Percentiles rank a stretch among this genome's conserved stretches.
These are phyloP conservation scores for Habropoda laboriosa DNA, from an alignment of 1,140 invertebrate genomes.

Conservation along the genomic window DNA sequence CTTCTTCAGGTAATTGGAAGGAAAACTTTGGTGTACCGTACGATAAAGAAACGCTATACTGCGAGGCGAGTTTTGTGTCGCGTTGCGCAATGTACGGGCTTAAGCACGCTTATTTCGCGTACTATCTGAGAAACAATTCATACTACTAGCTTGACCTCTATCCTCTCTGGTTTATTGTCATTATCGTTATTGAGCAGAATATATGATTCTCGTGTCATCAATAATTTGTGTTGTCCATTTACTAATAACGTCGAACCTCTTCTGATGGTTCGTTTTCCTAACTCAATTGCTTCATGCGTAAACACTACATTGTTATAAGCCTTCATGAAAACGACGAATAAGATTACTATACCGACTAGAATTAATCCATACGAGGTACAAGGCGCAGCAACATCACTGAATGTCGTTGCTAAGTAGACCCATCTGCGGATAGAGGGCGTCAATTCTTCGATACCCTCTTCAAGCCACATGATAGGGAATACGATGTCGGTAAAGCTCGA, in stretches of 20 bases:
- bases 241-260: conserved; percentile 87
- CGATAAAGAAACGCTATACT: neutral
- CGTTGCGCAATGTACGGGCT: neutral
- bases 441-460: conserved; percentile 92
- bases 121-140: neutral
- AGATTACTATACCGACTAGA: conserved; percentile 84
- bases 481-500: conserved; percentile 90
- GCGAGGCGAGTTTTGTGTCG: neutral
- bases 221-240: conserved; percentile 86
- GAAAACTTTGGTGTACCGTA: conserved; percentile 46
- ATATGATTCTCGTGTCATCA: conserved; percentile 85
- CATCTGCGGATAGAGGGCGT: conserved; percentile 88
- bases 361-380: conserved; percentile 88
- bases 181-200: conserved; percentile 80
- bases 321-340: conserved; percentile 86
- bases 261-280: conserved; percentile 86
- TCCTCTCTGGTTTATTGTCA: conserved; percentile 53
- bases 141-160: conserved; percentile 22
- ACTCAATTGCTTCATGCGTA: conserved; percentile 88
- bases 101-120: neutral
- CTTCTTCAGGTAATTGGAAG: conserved; percentile 15
- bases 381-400: conserved; percentile 86
- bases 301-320: conserved; percentile 89
- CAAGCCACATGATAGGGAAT: conserved; percentile 94
- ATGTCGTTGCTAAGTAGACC: conserved; percentile 89